phyloP scores from a whole-genome alignment of 2,888 invertebrate species.

The Zaprionus obscuricornis region DNA sequence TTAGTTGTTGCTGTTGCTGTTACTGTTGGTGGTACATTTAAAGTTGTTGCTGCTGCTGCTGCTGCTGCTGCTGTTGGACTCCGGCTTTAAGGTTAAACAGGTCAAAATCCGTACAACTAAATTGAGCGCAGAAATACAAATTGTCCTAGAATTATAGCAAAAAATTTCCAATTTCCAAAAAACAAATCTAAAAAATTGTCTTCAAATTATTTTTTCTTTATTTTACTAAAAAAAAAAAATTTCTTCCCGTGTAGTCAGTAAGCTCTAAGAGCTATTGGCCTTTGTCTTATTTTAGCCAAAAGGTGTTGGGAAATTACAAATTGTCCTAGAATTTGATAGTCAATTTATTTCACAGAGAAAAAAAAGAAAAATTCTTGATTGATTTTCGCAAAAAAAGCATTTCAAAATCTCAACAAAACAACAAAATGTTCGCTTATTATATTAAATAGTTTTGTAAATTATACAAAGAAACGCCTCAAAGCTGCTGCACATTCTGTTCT shows the following conservation, averaged over 20 bases:
- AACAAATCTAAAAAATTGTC: no score
- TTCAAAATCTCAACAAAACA: slow-evolving; percentile 10
- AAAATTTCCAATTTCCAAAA: no score
- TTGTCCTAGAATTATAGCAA: no score
- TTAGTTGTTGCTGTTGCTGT: slow-evolving; percentile 21
- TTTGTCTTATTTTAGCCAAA: slow-evolving; percentile 22
- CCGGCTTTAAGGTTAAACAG: slow-evolving; percentile 80
- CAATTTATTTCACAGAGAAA: slow-evolving; percentile 22
- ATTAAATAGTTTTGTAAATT: slow-evolving; percentile 72
- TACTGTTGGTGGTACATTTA: slow-evolving; percentile 41
- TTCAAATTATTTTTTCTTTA: no score
- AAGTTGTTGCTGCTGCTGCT: slow-evolving; percentile 37
- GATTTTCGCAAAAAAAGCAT: slow-evolving; percentile 46
- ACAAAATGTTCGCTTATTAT: slow-evolving; percentile 50
- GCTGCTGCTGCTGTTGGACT: slow-evolving; percentile 41
- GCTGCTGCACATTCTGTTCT: no score
- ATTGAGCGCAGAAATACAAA: slow-evolving; percentile 81
- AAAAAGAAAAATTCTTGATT: no score
- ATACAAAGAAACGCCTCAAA: slow-evolving; percentile 36
- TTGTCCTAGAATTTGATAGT: slow-evolving; percentile 32
- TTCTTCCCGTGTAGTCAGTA: no score
- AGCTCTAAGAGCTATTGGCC: no score
- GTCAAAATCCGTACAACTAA: slow-evolving; percentile 83
- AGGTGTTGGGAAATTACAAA: slow-evolving; percentile 62
- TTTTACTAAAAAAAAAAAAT: no score